Conservation (phyloP, 2,797 vertebrate species). For the Poeciliopsis paucimaculata region DNA sequence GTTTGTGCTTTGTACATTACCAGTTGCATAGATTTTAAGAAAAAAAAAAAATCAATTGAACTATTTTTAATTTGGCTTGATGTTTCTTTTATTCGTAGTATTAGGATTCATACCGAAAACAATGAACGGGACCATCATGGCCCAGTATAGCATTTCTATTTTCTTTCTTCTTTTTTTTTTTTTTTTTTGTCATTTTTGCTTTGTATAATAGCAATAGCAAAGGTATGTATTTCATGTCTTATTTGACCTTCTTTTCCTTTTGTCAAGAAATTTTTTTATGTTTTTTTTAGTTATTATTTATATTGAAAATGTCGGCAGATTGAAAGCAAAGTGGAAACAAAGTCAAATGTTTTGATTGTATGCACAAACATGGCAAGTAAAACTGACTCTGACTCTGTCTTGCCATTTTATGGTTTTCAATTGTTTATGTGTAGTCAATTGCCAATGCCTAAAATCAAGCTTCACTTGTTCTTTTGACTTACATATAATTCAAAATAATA, state of each 20-base stretch:
- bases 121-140: background rate
- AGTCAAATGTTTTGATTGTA: too few species aligned
- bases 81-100: background rate
- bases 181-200: background rate
- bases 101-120: background rate
- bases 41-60: background rate
- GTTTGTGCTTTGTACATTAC: background rate
- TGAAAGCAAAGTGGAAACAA: too few species aligned
- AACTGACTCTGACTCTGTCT: background rate
- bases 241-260: too few species aligned
- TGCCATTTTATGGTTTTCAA: background rate
- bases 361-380: too few species aligned
- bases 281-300: background rate
- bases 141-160: background rate
- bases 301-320: background rate
- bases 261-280: too few species aligned
- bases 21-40: background rate
- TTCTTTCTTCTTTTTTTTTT: background rate
- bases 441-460: background rate
- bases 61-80: background rate
- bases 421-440: background rate
- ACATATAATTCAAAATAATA: background rate
- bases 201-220: background rate
- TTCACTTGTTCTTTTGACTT: background rate
- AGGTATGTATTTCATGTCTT: too few species aligned